Conservation (phyloP, 2,888 invertebrate genomes). For the Parnassius glacialis region DNA sequence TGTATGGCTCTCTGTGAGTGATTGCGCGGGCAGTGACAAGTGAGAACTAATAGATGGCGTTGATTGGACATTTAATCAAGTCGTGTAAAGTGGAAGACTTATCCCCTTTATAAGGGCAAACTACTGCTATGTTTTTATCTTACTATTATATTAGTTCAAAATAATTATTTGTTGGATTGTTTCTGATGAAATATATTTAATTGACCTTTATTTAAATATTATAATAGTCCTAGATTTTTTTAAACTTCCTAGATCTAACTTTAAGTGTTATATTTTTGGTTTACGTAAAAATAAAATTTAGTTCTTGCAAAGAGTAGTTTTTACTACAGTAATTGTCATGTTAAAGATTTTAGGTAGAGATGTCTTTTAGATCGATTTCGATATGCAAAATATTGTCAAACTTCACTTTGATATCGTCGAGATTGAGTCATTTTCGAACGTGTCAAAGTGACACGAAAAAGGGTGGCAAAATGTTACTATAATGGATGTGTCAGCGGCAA, state of each 20-base stretch:
- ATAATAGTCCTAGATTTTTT: no score
- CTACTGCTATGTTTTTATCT: no score
- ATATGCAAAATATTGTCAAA: slow-evolving; percentile 60
- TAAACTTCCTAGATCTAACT: no score
- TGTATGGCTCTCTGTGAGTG: slow-evolving; percentile 56
- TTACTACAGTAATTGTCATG: no score
- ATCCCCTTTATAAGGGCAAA: neutral
- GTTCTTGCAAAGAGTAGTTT: no score
- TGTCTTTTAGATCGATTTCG: slow-evolving; percentile 35
- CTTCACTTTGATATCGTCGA: slow-evolving; percentile 30
- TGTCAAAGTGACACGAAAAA: slow-evolving; percentile 79
- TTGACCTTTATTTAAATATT: no score
- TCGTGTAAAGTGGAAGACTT: slow-evolving; percentile 29
- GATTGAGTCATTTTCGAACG: slow-evolving; percentile 76
- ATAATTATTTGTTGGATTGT: no score
- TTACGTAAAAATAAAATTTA: no score
- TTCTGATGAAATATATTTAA: no score
- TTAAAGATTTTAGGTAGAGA: no score
- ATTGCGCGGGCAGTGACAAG: slow-evolving; percentile 60
- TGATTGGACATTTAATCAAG: slow-evolving; percentile 74
- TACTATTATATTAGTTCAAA: no score
- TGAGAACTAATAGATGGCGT: slow-evolving; percentile 65
- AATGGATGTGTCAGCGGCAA: slow-evolving; percentile 79
- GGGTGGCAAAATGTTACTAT: slow-evolving; percentile 77
- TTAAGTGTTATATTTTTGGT: no score